Evolutionary conservation across 2,797 vertebrate genomes (phyloP).

Genomic region (Sus cebifrons): DNA sequence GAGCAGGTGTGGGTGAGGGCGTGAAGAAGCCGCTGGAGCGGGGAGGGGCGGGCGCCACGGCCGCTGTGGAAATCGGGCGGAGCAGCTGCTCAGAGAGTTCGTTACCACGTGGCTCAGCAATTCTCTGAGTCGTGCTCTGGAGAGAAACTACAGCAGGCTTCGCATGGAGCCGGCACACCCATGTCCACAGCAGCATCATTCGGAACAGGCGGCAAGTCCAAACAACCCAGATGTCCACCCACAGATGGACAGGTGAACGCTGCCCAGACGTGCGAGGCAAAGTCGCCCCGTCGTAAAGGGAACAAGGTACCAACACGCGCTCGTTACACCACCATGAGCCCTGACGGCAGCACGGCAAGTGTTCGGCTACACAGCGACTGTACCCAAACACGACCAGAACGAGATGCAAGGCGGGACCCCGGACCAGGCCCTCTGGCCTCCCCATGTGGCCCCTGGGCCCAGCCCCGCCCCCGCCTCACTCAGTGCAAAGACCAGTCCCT

Average conservation of each 20-base stretch:
- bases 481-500: too few species aligned
- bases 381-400: fast-evolving
- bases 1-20: fast-evolving
- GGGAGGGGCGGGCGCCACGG: not conserved
- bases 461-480: too few species aligned
- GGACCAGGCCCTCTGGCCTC: too few species aligned
- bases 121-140: too few species aligned
- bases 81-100: not conserved
- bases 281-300: not conserved
- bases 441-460: too few species aligned
- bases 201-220: not conserved
- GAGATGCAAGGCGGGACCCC: too few species aligned
- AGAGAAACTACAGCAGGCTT: not conserved
- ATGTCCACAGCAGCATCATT: fast-evolving
- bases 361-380: fast-evolving
- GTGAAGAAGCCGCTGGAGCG: not conserved
- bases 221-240: not conserved
- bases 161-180: too few species aligned
- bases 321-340: fast-evolving
- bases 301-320: not conserved
- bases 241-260: fast-evolving
- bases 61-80: fast-evolving
- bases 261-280: not conserved
- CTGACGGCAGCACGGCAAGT: fast-evolving
- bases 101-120: not conserved